A percentile compares a stretch with the other conserved stretches of the same genome.
These are phyloP conservation scores for Spodoptera littoralis DNA, from an alignment of 2,888 invertebrate genomes.

Conservation along the genomic window DNA sequence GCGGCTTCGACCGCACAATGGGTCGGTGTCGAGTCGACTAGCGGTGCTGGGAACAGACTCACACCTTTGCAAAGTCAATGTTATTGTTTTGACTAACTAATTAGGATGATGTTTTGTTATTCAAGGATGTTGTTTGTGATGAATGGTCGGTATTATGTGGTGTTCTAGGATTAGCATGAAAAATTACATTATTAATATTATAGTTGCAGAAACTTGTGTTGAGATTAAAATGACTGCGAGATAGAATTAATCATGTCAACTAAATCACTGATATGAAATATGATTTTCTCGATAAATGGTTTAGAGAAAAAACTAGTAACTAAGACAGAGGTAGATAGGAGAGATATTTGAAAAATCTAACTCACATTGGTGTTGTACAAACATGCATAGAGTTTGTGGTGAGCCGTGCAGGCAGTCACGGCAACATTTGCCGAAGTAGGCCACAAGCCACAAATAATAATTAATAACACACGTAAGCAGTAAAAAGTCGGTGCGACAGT, in stretches of 20 bases:
- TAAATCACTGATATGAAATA: conserved; percentile 26
- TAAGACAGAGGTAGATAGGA: conserved; percentile 14
- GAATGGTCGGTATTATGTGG: conserved; percentile 24
- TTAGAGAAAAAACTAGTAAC: conserved; percentile 16
- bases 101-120: conserved; percentile 73
- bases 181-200: conserved; percentile 35
- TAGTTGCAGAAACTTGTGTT: conserved; percentile 31
- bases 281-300: conserved; percentile 24
- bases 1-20: conserved; percentile 87
- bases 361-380: conserved; percentile 49
- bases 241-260: conserved; percentile 31
- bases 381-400: conserved; percentile 37
- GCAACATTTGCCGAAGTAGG: conserved; percentile 64
- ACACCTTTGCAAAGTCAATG: conserved; percentile 82
- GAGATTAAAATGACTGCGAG: conserved; percentile 31
- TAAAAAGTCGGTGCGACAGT: conserved; percentile 75
- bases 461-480: conserved; percentile 67
- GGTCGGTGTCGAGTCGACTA: conserved; percentile 84
- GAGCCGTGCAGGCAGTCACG: conserved; percentile 44
- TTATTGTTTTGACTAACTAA: conserved; percentile 85
- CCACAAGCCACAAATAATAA: conserved; percentile 64
- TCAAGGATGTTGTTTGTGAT: conserved; percentile 52
- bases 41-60: conserved; percentile 85
- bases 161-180: conserved; percentile 45
- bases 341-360: conserved; percentile 45